Evolutionary conservation across 2,113 vertebrate species (phyloP).

Genomic region (Entelurus aequoreus): DNA sequence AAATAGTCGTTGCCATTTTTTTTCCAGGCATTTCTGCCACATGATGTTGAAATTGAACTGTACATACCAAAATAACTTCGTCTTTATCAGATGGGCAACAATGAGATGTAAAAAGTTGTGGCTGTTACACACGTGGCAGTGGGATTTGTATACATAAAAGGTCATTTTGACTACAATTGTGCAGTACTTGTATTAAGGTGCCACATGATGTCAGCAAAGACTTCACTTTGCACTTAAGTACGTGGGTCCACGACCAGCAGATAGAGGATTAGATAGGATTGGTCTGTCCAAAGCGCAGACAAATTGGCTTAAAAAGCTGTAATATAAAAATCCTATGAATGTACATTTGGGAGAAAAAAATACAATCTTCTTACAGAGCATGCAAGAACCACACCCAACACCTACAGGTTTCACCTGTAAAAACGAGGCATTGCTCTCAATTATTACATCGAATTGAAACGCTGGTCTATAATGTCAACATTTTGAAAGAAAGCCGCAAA

Average conservation of each 20-base stretch:
- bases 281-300: neutral
- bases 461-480: no score
- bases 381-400: neutral
- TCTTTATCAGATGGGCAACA: no score
- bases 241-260: neutral
- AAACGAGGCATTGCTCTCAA: neutral
- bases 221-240: neutral
- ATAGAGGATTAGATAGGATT: neutral
- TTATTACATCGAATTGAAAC: neutral
- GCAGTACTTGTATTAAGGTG: neutral
- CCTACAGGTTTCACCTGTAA: neutral
- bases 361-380: neutral
- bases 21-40: no score
- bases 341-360: neutral
- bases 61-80: no score
- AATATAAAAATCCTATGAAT: neutral
- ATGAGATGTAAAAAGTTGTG: no score
- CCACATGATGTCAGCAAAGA: constrained; percentile 45
- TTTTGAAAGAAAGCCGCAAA: no score
- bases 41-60: no score
- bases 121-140: no score
- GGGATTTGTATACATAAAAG: no score
- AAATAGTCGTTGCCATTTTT: neutral
- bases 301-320: neutral
- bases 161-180: neutral